phyloP scores from a whole-genome alignment of 2,888 invertebrate species.

The Drosophila fungiperda region DNA sequence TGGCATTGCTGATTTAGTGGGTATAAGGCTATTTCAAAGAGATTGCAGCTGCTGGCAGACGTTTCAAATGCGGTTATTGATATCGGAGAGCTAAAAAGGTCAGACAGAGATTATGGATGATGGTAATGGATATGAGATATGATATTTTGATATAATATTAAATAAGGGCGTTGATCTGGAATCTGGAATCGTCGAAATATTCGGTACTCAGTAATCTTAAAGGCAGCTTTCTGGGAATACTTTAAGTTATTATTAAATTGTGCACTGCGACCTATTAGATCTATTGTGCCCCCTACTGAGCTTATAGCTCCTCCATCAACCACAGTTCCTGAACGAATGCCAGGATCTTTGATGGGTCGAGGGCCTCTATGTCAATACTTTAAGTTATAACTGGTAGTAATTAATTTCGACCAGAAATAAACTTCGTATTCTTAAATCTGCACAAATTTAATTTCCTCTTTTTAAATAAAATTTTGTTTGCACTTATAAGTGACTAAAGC shows the following conservation, averaged over 20 bases:
- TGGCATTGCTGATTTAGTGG: constrained; percentile 5
- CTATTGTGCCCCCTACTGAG: too few relatives aligned
- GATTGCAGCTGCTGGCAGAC: constrained; percentile 13
- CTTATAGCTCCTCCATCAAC: too few relatives aligned
- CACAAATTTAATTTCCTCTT: background rate
- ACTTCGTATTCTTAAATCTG: background rate
- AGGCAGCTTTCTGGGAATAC: background rate
- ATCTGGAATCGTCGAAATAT: background rate
- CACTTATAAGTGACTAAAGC: too few relatives aligned
- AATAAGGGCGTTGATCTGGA: too few relatives aligned
- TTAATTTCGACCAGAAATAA: background rate
- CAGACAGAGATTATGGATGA: background rate
- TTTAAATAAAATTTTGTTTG: background rate
- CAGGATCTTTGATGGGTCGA: too few relatives aligned
- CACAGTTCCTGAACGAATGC: too few relatives aligned
- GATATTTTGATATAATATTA: too few relatives aligned
- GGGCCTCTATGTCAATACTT: background rate
- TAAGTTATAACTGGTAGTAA: background rate
- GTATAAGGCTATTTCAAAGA: constrained; percentile 21
- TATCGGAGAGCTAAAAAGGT: too few relatives aligned
- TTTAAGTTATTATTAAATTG: background rate
- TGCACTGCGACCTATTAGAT: too few relatives aligned
- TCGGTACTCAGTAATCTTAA: background rate
- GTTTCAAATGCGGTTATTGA: constrained; percentile 3
- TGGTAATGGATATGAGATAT: too few relatives aligned